These are phyloP conservation scores for Bimastos eiseni DNA, from an alignment of 2,888 invertebrate genomes.

Conservation along the genomic window DNA sequence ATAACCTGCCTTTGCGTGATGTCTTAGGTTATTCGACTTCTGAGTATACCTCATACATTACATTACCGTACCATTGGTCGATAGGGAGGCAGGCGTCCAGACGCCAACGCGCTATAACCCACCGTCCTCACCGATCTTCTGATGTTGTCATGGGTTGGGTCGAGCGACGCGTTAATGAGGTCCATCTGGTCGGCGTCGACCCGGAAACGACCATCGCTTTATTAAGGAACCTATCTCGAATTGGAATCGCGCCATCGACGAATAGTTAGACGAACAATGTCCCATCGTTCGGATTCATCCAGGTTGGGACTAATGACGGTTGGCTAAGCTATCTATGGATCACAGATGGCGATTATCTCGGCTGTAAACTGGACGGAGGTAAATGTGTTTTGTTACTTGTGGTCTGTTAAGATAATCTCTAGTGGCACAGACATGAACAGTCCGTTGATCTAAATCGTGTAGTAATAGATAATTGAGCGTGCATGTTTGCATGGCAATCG, in stretches of 20 bases:
- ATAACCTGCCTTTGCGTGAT: no score
- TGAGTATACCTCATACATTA: background rate
- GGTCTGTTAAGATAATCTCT: background rate
- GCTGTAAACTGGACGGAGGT: background rate
- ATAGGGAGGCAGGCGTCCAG: background rate
- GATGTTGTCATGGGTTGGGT: background rate
- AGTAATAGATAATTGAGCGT: no score
- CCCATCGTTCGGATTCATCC: background rate
- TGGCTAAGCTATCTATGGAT: background rate
- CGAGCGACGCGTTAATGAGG: background rate
- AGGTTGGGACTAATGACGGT: background rate
- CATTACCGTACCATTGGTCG: background rate
- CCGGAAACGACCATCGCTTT: background rate
- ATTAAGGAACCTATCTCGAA: background rate
- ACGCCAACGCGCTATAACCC: background rate
- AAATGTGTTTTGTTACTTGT: background rate
- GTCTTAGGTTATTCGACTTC: background rate
- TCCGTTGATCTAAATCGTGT: background rate
- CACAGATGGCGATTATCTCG: background rate
- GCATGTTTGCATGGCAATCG: background rate
- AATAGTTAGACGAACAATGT: background rate
- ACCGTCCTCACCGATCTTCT: background rate
- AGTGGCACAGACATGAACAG: background rate
- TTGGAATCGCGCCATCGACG: background rate
- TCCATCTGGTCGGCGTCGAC: slow-evolving; percentile 4